Evolutionary conservation across 2,797 vertebrate species (phyloP).

Genomic region (Tangara arthus): DNA sequence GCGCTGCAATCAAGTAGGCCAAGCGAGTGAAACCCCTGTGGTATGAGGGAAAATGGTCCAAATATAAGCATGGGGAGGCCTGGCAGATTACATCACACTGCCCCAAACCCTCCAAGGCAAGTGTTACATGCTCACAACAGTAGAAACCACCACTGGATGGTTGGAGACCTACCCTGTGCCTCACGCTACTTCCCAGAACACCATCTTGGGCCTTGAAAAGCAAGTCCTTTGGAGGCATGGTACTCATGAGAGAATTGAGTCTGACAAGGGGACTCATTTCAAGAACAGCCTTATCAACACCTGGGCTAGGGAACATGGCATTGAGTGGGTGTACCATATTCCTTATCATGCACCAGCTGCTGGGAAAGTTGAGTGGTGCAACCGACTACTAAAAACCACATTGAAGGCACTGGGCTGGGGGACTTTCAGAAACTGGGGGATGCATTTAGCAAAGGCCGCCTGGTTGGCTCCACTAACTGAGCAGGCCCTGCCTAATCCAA

Average conservation of each 20-base stretch:
- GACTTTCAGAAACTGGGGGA: no score
- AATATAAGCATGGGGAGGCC: not conserved
- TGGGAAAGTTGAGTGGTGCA: not conserved
- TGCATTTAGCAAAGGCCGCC: no score
- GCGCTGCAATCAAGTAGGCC: not conserved
- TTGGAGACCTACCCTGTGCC: not conserved
- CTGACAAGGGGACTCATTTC: not conserved
- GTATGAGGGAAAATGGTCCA: not conserved
- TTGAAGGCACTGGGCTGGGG: no score
- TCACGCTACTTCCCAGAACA: not conserved
- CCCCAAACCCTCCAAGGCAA: not conserved
- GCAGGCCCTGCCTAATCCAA: no score
- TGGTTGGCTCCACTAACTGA: no score
- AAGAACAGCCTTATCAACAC: not conserved
- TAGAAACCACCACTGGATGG: not conserved
- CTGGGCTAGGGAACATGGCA: not conserved
- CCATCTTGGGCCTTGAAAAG: not conserved
- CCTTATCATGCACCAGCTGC: not conserved
- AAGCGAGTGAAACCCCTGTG: not conserved
- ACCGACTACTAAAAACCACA: not conserved
- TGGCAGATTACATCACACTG: not conserved
- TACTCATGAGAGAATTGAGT: not conserved
- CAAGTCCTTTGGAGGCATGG: not conserved
- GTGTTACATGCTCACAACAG: not conserved
- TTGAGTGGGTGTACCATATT: not conserved